phyloP scores from a whole-genome alignment of 2,888 invertebrate genomes.

The Sialis lutaria region DNA sequence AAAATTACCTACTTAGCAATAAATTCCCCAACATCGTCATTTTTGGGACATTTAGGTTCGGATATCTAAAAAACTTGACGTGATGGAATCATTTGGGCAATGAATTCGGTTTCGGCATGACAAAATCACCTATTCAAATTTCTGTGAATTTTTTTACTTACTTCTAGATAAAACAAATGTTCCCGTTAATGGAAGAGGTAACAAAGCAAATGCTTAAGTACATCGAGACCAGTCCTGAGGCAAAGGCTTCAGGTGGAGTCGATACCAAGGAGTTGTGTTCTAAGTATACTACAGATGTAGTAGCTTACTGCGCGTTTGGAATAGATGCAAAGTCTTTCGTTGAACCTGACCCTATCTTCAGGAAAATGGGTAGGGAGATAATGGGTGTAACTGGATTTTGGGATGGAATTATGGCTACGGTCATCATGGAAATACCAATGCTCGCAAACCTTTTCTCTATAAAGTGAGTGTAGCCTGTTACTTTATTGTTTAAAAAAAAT shows the following conservation, averaged over 20 bases:
- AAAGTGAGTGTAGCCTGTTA: not conserved
- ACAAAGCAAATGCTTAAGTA: constrained; percentile 23
- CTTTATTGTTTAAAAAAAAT: too few species aligned
- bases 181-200: constrained; percentile 27
- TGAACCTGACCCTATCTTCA: constrained; percentile 15
- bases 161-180: constrained; percentile 27
- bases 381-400: constrained; percentile 14
- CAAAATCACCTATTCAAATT: too few species aligned
- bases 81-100: too few species aligned
- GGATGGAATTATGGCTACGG: constrained; percentile 1
- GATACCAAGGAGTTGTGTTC: constrained; percentile 24
- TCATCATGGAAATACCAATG: constrained; percentile 2
- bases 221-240: constrained; percentile 18
- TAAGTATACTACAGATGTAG: constrained; percentile 25
- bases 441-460: not conserved
- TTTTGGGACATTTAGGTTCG: too few species aligned
- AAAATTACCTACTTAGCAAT: too few species aligned
- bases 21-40: too few species aligned
- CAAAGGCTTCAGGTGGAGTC: constrained; percentile 18
- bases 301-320: constrained; percentile 28
- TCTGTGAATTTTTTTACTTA: too few species aligned
- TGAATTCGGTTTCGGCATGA: too few species aligned
- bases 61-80: too few species aligned
- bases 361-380: constrained; percentile 16
- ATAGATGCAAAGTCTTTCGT: constrained; percentile 24